A percentile compares a stretch with the other conserved stretches of the same genome.
Conservation (phyloP, 2,113 vertebrate genomes). For the Ardeotis arabs region DNA sequence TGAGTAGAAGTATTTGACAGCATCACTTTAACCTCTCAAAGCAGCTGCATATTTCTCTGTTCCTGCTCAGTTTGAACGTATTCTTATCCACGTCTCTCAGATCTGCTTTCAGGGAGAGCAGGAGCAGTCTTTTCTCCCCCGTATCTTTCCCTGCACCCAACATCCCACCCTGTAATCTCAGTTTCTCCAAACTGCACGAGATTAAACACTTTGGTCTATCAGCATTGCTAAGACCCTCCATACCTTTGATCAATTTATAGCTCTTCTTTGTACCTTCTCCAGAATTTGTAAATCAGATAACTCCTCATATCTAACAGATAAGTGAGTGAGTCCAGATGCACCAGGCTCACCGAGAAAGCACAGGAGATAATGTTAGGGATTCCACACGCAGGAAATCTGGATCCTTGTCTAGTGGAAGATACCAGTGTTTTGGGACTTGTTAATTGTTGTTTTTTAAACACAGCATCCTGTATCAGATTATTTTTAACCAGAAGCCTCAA, state of each 20-base stretch:
- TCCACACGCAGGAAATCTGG: constrained; percentile 30
- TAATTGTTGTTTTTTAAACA: background rate
- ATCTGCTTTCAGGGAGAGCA: background rate
- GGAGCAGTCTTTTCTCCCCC: background rate
- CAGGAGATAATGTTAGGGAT: background rate
- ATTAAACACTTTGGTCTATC: constrained; percentile 7
- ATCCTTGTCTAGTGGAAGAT: background rate
- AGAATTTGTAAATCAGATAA: constrained; percentile 17
- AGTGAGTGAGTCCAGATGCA: constrained; percentile 52
- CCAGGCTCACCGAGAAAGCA: constrained; percentile 1
- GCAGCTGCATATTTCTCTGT: background rate
- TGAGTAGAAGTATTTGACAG: background rate
- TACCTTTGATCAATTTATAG: constrained; percentile 28
- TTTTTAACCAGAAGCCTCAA: background rate
- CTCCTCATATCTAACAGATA: constrained; percentile 16
- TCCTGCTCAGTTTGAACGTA: background rate
- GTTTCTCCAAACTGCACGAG: background rate
- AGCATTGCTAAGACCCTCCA: background rate
- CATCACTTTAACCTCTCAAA: background rate
- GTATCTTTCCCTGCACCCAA: background rate
- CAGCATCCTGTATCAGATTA: background rate
- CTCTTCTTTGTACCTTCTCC: constrained; percentile 38
- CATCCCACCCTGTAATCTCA: background rate
- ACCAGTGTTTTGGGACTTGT: background rate
- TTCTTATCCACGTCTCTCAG: background rate